Base-by-base conservation (phyloP, 2,113 vertebrate species). In the Fulmarus glacialis region DNA sequence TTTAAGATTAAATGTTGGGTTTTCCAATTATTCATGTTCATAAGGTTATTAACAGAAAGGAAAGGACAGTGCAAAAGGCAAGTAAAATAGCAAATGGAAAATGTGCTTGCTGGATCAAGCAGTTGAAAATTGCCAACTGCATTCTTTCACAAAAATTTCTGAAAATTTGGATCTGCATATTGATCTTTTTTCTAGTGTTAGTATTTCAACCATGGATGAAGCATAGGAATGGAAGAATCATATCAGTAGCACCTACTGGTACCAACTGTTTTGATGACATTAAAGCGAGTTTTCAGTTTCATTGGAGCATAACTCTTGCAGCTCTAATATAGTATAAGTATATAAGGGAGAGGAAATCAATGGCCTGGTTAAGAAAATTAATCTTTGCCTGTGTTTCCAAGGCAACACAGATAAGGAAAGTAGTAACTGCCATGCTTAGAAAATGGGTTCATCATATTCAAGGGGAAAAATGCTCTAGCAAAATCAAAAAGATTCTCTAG, bases 341-440 rank as follows among this genome's bases (percentile, higher is more conserved):
- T 8, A 27, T 67, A 64, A 75, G 56, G n/a, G 56, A 89, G 74
- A 60, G 16, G 42, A 87, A 93, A 82, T 79, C 60, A 59, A 63
- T 75, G n/a, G 48, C 40, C 60, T 92, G 62, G 66, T 78, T 93
- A 79, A 82, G 66, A 84, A 88, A 93, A 95, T 87, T 82, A 87
- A 92, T 87, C 53, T 92, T 93, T 96, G 47, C 43, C 82, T 71
- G 30, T 59, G 85, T 94, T 94, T 94, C 95, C 82, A 85, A 47
- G 90, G 74, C 90, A 94, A 93, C 88, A 30, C 14, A 88, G 78
- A 91, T 75, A 87, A 72, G 64, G 18, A 68, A 72, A 79, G 52
- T 50, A 90, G 40, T 58, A 92, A 47, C 48, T 82, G 47, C 26
- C 47, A 18, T 40, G 60, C 83, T 94, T 91, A 87, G 84, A 85